phyloP scores from a whole-genome alignment of 2,797 vertebrate genomes.

The Dicrostonyx torquatus region DNA sequence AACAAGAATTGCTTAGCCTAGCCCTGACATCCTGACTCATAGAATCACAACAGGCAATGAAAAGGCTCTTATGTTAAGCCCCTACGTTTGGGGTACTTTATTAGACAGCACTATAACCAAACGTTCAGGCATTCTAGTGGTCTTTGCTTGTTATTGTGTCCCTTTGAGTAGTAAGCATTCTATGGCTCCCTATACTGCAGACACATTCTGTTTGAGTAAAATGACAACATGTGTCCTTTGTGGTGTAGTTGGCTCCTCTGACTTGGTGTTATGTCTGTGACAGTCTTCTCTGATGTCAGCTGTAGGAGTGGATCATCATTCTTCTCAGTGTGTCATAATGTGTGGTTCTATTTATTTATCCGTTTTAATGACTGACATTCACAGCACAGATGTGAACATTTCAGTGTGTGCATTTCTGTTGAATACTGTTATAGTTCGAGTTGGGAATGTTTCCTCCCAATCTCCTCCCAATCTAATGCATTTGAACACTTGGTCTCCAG shows the following conservation, averaged over 20 bases:
- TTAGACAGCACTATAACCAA: not conserved
- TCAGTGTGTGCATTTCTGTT: not conserved
- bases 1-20: not conserved
- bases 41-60: not conserved
- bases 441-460: not conserved
- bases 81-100: not conserved
- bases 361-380: not conserved
- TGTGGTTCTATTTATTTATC: not conserved
- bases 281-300: not conserved
- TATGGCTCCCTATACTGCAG: not conserved
- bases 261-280: not conserved
- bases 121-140: not conserved
- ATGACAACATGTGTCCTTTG: not conserved
- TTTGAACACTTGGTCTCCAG: not conserved
- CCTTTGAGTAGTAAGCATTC: not conserved
- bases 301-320: not conserved
- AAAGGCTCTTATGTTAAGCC: not conserved
- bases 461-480: not conserved
- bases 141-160: not conserved
- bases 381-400: not conserved
- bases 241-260: slow-evolving; percentile 14
- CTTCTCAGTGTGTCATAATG: not conserved
- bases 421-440: not conserved
- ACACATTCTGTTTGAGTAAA: not conserved
- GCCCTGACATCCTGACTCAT: slow-evolving; percentile 35